Evolutionary conservation across 2,888 invertebrate species (phyloP), one percentile per base, ranked within the genome.

Genomic region (Leptodirus hochenwartii): DNA sequence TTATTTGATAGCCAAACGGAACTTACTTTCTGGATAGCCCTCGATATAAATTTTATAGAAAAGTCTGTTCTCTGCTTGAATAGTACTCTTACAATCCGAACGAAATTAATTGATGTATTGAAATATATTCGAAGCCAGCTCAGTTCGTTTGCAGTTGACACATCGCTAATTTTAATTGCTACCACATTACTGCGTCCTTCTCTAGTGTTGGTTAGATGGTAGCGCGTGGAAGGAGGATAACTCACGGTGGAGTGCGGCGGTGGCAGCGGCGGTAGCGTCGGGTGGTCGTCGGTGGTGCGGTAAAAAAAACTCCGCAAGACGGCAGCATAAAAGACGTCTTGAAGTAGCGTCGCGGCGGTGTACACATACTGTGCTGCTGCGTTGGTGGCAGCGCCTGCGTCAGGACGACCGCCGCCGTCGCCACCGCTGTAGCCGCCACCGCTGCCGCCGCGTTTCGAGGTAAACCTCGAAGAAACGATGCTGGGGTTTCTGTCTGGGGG

Each of bases 391-490:
- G 38, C 38, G 37, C 38, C 35, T 38, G 38, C 38, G 38, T 37
- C 33, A 25, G 34, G 30, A 32, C 27, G 15, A 26, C 27, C n/a
- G n/a, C n/a, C 42, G 34, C 39, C 34, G 33, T 35, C 37, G 24
- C 39, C 36, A 36, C 41, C 37, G 30, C 38, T 30, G 25, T 31
- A 31, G 32, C 36, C 32, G 30, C 38, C 17, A 27, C 34, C 28
- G 17, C 24, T 29, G n/a, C n/a, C n/a, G n/a, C n/a, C n/a, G n/a
- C n/a, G n/a, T 32, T 23, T 47, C 48, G 47, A 50, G 56, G 58
- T 56, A 55, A 57, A 56, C 56, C 56, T 56, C 56, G 55, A 56
- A 54, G 56, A 55, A 56, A 56, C 54, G 54, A 54, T 53, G 54
- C 52, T 53, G 56, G 56, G 56, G n/a, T n/a, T n/a, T n/a, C n/a